Evolutionary conservation across 2,888 invertebrate species (phyloP).

Genomic region (Drosophila atripex): DNA sequence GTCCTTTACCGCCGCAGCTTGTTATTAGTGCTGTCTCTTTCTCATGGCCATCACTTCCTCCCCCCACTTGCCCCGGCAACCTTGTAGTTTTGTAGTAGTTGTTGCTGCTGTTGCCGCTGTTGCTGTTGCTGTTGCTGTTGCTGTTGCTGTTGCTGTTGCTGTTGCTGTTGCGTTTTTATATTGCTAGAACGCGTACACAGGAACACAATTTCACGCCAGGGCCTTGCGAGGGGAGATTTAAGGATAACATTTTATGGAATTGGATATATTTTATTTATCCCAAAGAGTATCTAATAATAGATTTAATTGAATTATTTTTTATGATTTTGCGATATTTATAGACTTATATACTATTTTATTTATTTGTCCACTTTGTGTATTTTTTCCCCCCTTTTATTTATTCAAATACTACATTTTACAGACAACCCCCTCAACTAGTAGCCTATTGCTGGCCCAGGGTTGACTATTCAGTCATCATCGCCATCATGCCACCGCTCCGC

Average conservation of each 20-base stretch:
- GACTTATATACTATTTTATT: too few species aligned
- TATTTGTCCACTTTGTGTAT: background rate
- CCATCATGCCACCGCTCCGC: slow-evolving; percentile 41
- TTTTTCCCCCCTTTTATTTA: background rate
- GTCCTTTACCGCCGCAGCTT: slow-evolving; percentile 64
- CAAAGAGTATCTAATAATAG: background rate
- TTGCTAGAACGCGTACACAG: slow-evolving; percentile 53
- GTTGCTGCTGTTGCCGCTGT: slow-evolving; percentile 24
- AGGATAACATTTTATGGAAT: background rate
- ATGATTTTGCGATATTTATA: too few species aligned
- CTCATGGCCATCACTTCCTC: slow-evolving; percentile 10
- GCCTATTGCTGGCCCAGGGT: slow-evolving; percentile 24
- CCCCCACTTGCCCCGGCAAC: background rate
- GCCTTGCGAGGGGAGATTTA: slow-evolving; percentile 14
- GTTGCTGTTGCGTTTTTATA: slow-evolving; percentile 50
- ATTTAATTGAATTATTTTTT: too few species aligned
- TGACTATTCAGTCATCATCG: slow-evolving; percentile 49
- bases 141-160: slow-evolving; percentile 25
- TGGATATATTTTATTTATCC: background rate
- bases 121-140: slow-evolving; percentile 37
- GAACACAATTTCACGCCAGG: slow-evolving; percentile 34
- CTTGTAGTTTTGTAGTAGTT: slow-evolving; percentile 33
- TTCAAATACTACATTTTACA: background rate
- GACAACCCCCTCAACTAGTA: slow-evolving; percentile 41
- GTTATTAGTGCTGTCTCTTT: slow-evolving; percentile 67